Evolutionary conservation across 1,140 invertebrate species (phyloP), one percentile per base, ranked within the genome.

Genomic region (Paracyclopina nana): DNA sequence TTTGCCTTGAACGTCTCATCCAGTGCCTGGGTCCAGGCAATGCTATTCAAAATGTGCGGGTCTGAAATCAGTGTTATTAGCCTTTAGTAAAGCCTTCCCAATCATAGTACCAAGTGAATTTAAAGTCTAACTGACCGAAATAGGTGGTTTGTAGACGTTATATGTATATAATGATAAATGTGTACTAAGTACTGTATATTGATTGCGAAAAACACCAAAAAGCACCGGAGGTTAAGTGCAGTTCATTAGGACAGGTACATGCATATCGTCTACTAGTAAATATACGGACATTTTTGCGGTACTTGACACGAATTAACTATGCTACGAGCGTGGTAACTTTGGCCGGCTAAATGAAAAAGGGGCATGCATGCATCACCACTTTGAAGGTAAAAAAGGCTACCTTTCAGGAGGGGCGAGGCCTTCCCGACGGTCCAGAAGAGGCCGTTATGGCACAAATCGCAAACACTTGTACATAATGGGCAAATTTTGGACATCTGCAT

Each of bases 1-100:
- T 71, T 71, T 49, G 62, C 54, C 30, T 55, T 56, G 53, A 70
- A 72, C 4, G 63, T 57, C 5, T 61, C 51, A 57, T 72, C 68
- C 31, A 72, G 53, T 4, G 50, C 51, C 12, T 59, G 52, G 3
- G 68, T 63, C 70, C 70, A 72, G 46, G 64, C 57, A 46, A 70
- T 50, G 14, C 64, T 68, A 59, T 70, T 70, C 43, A 67, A 48
- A 29, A 65, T 59, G 42, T 58, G 56, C n/a, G 56, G 55, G 58
- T 62, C 62, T 64, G 53, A 20, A 46, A 29, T 27, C 41, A 48
- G 28, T 25, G 29, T 14, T n/a, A 28, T 16, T 22, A 38, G 20
- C 34, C 4, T 20, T 38, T 38, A 5, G n/a, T n/a, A n/a, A n/a
- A 38, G 34, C 34, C 20, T 16, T 38, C 8, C n/a, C 20, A 3